A percentile compares a stretch with the other conserved stretches of the same genome.
These are phyloP conservation scores for Timema cristinae DNA, from an alignment of 2,888 invertebrate genomes.

Conservation along the genomic window DNA sequence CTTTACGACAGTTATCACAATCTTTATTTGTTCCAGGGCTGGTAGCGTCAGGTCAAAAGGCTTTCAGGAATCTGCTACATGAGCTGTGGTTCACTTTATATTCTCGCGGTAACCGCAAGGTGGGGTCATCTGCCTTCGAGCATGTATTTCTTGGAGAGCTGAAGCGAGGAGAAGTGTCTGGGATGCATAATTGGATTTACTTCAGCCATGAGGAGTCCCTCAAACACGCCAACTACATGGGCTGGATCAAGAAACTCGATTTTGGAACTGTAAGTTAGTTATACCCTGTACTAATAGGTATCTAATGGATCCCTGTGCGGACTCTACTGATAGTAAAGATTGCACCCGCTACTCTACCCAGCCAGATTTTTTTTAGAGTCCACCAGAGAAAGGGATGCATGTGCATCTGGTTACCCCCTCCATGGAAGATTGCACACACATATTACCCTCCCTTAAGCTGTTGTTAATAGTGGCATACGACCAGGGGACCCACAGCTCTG, in stretches of 20 bases:
- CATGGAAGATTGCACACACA: too few relatives aligned
- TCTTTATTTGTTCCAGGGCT: conserved; percentile 48
- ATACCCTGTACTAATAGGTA: too few relatives aligned
- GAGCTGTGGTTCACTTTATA: conserved; percentile 79
- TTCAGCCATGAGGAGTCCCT: conserved; percentile 72
- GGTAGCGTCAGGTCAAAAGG: conserved; percentile 60
- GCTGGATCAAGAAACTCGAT: conserved; percentile 68
- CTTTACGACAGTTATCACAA: too few relatives aligned
- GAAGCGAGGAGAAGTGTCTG: conserved; percentile 71
- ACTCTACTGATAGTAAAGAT: too few relatives aligned
- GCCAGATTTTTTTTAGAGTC: too few relatives aligned
- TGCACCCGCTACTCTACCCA: too few relatives aligned
- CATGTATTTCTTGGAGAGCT: conserved; percentile 88
- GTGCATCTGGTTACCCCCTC: too few relatives aligned
- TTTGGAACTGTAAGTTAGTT: conserved; percentile 69
- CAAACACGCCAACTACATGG: conserved; percentile 70
- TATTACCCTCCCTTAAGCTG: too few relatives aligned
- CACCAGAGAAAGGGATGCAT: too few relatives aligned
- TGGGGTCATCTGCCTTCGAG: conserved; percentile 89
- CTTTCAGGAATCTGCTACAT: conserved; percentile 68
- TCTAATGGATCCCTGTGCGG: too few relatives aligned
- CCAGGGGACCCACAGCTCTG: too few relatives aligned
- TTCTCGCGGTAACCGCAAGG: conserved; percentile 69
- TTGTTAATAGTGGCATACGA: too few relatives aligned
- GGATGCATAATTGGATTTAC: conserved; percentile 90